Evolutionary conservation across 2,113 vertebrate genomes (phyloP).

Genomic region (Antechinus flavipes): DNA sequence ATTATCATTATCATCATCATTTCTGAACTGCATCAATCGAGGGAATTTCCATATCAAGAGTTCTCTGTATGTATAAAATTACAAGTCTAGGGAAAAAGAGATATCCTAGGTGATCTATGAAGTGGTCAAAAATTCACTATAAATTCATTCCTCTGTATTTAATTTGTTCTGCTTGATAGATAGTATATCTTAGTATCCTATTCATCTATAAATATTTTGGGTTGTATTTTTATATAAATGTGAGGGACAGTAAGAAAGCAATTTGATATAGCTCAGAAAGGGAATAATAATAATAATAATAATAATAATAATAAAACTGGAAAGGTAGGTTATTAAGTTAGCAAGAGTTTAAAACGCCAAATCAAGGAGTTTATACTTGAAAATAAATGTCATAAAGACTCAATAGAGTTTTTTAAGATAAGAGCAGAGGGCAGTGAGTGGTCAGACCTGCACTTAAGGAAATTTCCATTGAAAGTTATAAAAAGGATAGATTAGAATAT

Average conservation of each 20-base stretch:
- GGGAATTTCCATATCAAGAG: not conserved
- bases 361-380: not conserved
- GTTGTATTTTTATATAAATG: not conserved
- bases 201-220: not conserved
- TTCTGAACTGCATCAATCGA: not conserved
- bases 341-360: not conserved
- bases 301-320: not conserved
- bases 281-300: not conserved
- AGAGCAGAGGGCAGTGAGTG: not conserved
- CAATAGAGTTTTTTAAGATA: not conserved
- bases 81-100: not conserved
- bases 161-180: not conserved
- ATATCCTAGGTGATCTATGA: not conserved
- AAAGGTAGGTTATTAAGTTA: not conserved
- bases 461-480: not conserved
- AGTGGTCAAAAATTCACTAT: not conserved
- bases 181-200: not conserved
- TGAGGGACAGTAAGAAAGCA: not conserved
- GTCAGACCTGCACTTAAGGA: not conserved
- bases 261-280: not conserved
- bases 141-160: not conserved
- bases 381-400: not conserved
- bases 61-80: not conserved
- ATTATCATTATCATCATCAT: not conserved
- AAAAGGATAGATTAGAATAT: not conserved